Evolutionary conservation across 2,113 vertebrate genomes (phyloP).

Genomic region (Rhadina sibilatrix): DNA sequence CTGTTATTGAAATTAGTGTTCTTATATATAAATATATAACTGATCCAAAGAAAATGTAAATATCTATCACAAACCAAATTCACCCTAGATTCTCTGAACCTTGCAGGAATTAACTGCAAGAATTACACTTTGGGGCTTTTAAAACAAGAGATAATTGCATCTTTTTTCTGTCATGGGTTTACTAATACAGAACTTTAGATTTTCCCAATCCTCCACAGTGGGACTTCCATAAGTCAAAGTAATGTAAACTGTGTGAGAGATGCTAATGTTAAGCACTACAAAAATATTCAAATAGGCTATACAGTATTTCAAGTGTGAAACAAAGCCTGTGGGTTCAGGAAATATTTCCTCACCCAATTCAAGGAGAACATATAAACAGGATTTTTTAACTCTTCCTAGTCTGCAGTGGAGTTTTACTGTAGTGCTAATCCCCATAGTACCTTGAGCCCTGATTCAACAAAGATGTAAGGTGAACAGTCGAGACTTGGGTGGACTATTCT

Average conservation of each 20-base stretch:
- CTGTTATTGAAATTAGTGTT: not conserved
- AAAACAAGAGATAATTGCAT: conserved; percentile 53
- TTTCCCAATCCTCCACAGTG: conserved; percentile 40
- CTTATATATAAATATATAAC: conserved; percentile 9
- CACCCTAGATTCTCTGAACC: conserved; percentile 24
- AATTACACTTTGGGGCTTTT: conserved; percentile 47
- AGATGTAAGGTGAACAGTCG: not conserved
- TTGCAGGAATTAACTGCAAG: conserved; percentile 50
- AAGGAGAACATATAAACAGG: conserved; percentile 2
- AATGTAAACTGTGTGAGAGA: conserved; percentile 54
- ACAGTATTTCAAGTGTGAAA: conserved; percentile 60
- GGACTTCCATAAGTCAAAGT: conserved; percentile 57
- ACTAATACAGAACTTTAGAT: conserved; percentile 40
- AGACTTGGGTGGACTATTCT: not conserved
- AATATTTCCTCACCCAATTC: conserved; percentile 14
- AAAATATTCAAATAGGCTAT: conserved; percentile 53
- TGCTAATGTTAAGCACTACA: conserved; percentile 42
- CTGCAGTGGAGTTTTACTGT: not conserved
- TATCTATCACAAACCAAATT: conserved; percentile 11
- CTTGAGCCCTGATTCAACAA: not conserved
- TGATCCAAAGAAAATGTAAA: conserved; percentile 26
- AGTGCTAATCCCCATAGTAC: not conserved
- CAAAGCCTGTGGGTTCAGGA: conserved; percentile 33
- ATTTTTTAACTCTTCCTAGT: conserved; percentile 9
- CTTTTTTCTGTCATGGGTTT: conserved; percentile 42